These are phyloP conservation scores for Meteorus sp. DNA, from an alignment of 1,140 invertebrate genomes.

Conservation along the genomic window DNA sequence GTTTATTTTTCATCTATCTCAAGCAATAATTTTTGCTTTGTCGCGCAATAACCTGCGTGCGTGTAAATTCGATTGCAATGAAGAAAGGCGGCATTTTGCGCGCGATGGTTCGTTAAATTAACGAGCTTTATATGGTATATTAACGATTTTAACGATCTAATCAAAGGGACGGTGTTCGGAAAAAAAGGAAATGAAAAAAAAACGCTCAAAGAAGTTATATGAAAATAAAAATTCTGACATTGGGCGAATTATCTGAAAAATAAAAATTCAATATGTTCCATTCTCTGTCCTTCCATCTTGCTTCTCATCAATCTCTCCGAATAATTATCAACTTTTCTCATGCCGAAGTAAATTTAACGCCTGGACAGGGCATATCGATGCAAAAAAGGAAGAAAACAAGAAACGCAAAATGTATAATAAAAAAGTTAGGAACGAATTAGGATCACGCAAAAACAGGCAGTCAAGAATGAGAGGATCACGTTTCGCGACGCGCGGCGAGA, in stretches of 20 bases:
- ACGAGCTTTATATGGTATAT: constrained; percentile 35
- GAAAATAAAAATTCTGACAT: too few relatives aligned
- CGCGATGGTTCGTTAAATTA: constrained; percentile 42
- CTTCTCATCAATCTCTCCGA: too few relatives aligned
- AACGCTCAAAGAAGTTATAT: too few relatives aligned
- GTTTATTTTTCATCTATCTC: not conserved
- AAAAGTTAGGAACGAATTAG: too few relatives aligned
- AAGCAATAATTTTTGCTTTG: constrained; percentile 4
- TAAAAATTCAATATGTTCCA: too few relatives aligned
- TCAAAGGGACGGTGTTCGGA: constrained; percentile 31
- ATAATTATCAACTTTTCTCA: too few relatives aligned
- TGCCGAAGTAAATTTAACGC: too few relatives aligned
- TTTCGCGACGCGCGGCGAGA: constrained; percentile 51
- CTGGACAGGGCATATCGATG: too few relatives aligned
- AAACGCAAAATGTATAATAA: too few relatives aligned
- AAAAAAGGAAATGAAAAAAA: not conserved
- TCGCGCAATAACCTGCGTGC: constrained; percentile 6
- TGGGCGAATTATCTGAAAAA: too few relatives aligned
- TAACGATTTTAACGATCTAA: constrained; percentile 45
- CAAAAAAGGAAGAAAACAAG: not conserved
- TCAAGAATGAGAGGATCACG: constrained; percentile 22
- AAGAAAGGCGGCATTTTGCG: not conserved
- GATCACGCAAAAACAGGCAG: constrained; percentile 14
- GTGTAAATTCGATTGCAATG: not conserved
- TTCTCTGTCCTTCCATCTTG: too few relatives aligned